Conservation (phyloP, 64 coral and sea anemone species). For the Exaiptasia diaphana region DNA sequence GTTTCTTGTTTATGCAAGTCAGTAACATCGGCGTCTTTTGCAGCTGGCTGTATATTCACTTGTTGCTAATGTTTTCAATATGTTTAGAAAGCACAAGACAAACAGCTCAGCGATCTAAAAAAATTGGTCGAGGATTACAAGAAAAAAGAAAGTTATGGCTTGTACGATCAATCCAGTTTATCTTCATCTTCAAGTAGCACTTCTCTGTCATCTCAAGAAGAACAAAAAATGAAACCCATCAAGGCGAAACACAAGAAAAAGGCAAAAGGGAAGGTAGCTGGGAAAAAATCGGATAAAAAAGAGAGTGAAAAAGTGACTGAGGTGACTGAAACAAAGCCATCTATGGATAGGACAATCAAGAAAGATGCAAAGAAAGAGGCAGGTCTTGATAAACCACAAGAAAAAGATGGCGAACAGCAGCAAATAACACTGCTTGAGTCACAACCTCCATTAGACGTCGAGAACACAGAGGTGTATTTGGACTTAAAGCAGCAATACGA, state of each 20-base stretch:
- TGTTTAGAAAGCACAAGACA: no score
- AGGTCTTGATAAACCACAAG: background rate
- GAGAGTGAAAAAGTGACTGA: background rate
- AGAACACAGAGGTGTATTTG: background rate
- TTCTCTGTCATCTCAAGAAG: background rate
- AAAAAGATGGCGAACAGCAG: no score
- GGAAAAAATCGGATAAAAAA: background rate
- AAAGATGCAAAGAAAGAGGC: background rate
- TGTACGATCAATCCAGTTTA: constrained; percentile 43
- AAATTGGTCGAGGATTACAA: constrained; percentile 68
- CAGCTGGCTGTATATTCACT: no score
- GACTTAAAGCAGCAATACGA: constrained; percentile 42
- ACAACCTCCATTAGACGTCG: constrained; percentile 3
- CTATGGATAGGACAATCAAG: no score
- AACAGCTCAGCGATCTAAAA: constrained; percentile 38
- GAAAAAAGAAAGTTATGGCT: constrained; percentile 61
- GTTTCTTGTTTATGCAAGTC: no score
- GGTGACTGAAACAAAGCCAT: background rate
- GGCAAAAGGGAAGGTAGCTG: background rate
- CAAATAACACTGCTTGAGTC: no score
- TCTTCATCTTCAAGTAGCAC: background rate
- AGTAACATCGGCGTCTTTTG: no score
- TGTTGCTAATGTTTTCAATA: no score
- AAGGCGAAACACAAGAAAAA: background rate
- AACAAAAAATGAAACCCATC: background rate